These are phyloP conservation scores for Phaonia tiefii DNA, from an alignment of 2,888 invertebrate genomes.

Conservation along the genomic window DNA sequence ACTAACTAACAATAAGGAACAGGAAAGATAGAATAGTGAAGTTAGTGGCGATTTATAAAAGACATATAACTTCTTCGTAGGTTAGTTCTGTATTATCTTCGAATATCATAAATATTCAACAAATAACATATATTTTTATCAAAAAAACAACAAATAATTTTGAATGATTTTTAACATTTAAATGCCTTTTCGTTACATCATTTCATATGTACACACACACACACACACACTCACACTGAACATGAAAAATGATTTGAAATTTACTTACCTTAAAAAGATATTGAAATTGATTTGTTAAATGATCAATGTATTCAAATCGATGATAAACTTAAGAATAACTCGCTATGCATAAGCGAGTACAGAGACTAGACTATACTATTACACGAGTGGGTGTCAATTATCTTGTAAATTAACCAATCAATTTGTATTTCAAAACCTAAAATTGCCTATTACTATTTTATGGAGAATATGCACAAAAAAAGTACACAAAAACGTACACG, in stretches of 20 bases:
- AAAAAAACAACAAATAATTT: too few species aligned
- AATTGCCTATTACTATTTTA: conserved; percentile 22
- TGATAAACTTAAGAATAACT: conserved; percentile 45
- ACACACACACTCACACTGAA: not conserved
- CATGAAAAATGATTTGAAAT: conserved; percentile 28
- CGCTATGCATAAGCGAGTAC: conserved; percentile 38
- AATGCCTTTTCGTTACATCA: not conserved
- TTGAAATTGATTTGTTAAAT: conserved; percentile 8
- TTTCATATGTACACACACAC: conserved; percentile 21
- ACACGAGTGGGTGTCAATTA: conserved; percentile 53
- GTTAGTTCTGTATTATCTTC: too few species aligned
- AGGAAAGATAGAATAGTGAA: too few species aligned
- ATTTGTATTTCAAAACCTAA: conserved; percentile 5
- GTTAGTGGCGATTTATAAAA: too few species aligned
- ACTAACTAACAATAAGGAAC: too few species aligned
- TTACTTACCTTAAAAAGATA: conserved; percentile 26
- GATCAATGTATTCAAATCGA: conserved; percentile 10
- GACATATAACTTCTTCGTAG: too few species aligned
- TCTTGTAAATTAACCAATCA: conserved; percentile 42
- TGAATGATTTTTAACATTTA: too few species aligned
- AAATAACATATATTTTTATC: too few species aligned
- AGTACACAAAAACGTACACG: not conserved
- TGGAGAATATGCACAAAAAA: not conserved
- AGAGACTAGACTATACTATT: conserved; percentile 45
- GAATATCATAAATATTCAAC: too few species aligned